Base-by-base conservation (phyloP, 2,888 invertebrate species). In the Amiota communis region DNA sequence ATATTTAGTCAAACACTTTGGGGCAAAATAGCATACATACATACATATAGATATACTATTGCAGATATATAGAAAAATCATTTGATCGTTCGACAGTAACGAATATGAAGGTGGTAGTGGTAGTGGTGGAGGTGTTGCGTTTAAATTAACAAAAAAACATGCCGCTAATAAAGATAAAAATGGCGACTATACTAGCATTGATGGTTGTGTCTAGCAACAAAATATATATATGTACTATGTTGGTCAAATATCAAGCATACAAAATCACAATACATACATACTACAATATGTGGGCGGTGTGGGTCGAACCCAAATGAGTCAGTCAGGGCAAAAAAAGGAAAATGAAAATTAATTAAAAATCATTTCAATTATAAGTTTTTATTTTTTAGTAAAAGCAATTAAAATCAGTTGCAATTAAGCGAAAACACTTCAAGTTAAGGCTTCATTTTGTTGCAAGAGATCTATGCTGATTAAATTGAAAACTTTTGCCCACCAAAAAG, bases 141-240 rank as follows among this genome's bases (percentile, higher is more conserved):
- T 82, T 81, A 81, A 85, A 79, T 79, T 77, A 72, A 68, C 20
- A 20, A 85, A 83, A n/a, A 77, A 77, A 80, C 78, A 78, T 80
- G 83, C 78, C 73, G 77, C 78, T 83, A 80, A 84, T 81, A 79
- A 77, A 85, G 85, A 84, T 83, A 83, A 78, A 70, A 68, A 68
- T 20, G 61, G 59, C 61, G 75, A 11, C 10, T 13, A 20, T 9
- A n/a, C n/a, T n/a, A 23, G 17, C 12, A 72, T 10, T 17, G 9
- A 61, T 70, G 57, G 36, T 12, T 36, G 36, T 47, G 51, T 67
- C 8, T 15, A 46, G 15, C 53, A 36, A 61, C 56, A 49, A 48
- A 67, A 15, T 47, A 74, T n/a, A n/a, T n/a, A n/a, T n/a, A n/a
- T n/a, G n/a, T n/a, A n/a, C n/a, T n/a, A n/a, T n/a, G n/a, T 48